Evolutionary conservation across 2,888 invertebrate genomes (phyloP).

Genomic region (Lasioglossum morio): DNA sequence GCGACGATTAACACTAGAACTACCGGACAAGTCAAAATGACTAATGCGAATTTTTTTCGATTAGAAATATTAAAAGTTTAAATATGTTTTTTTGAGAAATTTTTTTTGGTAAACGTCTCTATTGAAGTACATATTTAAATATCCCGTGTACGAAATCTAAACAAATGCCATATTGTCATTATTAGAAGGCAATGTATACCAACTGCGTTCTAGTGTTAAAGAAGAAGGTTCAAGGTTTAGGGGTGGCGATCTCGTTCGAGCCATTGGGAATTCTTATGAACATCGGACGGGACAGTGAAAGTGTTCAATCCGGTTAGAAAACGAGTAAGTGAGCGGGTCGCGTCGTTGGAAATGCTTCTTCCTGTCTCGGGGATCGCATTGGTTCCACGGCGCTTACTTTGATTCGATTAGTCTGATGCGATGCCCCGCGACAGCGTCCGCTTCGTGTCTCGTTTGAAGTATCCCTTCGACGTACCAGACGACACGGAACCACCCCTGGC

Average conservation of each 20-base stretch:
- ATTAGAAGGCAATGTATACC: no score
- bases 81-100: no score
- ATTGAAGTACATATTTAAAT: no score
- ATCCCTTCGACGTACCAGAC: constrained; percentile 25
- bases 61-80: no score
- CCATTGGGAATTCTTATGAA: background rate
- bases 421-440: background rate
- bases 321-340: background rate
- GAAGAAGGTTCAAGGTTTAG: background rate
- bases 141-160: no score
- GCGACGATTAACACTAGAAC: background rate
- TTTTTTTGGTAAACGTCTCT: no score
- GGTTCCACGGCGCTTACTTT: constrained; percentile 7
- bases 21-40: no score
- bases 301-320: constrained; percentile 1
- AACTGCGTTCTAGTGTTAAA: no score
- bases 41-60: no score
- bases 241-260: background rate
- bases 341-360: background rate
- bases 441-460: constrained; percentile 26
- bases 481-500: constrained; percentile 9
- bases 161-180: no score
- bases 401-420: constrained; percentile 41
- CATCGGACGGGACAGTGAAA: background rate
- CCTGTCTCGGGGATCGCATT: background rate